phyloP scores from a whole-genome alignment of 2,888 invertebrate species.

The Drosophila fungiperda region DNA sequence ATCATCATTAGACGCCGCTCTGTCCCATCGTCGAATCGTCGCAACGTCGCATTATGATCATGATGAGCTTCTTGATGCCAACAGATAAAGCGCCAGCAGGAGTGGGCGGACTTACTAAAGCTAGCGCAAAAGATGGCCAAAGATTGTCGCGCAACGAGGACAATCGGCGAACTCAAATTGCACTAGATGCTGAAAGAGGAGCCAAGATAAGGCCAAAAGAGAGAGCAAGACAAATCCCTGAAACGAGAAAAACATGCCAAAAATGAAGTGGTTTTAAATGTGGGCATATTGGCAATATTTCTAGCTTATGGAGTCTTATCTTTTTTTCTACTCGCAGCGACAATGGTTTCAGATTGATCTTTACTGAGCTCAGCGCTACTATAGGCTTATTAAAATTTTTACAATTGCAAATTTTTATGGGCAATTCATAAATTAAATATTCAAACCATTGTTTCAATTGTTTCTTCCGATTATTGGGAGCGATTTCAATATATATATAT shows the following conservation, averaged over 20 bases:
- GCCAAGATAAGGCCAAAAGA: neutral
- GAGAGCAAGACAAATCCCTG: neutral
- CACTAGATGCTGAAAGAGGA: constrained; percentile 1
- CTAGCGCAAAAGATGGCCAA: constrained; percentile 3
- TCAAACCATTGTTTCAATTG: neutral
- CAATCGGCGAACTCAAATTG: constrained; percentile 1
- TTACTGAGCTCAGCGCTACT: no score
- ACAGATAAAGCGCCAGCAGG: constrained; percentile 13
- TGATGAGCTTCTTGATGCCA: constrained; percentile 12
- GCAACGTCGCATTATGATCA: constrained; percentile 33
- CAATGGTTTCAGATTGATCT: neutral
- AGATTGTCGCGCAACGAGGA: constrained; percentile 5
- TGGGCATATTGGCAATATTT: neutral
- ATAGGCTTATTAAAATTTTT: neutral
- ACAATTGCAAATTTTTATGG: neutral
- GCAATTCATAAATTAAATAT: neutral
- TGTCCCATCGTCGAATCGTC: neutral
- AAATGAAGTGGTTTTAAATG: constrained; percentile 6
- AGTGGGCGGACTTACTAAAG: constrained; percentile 20
- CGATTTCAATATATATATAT: neutral
- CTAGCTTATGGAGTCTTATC: no score
- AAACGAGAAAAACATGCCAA: neutral
- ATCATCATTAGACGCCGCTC: constrained; percentile 63
- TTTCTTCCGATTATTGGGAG: neutral
- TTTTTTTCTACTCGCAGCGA: neutral